These are phyloP conservation scores for Caenorhabditis brenneri DNA, from an alignment of 1,140 invertebrate genomes.

Conservation along the genomic window DNA sequence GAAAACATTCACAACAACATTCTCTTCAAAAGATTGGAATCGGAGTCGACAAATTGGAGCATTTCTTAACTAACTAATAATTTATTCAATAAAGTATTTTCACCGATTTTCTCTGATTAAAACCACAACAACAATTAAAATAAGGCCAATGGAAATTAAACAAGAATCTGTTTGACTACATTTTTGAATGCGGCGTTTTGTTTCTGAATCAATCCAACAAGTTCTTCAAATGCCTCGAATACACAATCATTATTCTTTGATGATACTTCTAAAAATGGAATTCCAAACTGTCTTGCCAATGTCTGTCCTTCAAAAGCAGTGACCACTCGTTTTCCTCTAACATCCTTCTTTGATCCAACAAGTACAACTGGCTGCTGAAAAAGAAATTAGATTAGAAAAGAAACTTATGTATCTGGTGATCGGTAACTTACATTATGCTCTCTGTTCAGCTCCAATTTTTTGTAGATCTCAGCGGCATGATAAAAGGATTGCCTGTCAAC, in stretches of 20 bases:
- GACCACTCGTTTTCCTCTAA: background rate
- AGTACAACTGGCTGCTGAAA: conserved; percentile 24
- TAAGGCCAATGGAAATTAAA: background rate
- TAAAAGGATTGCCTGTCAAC: conserved; percentile 4
- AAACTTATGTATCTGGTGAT: background rate
- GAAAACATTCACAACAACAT: background rate
- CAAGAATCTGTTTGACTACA: background rate
- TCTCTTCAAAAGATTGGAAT: conserved; percentile 2
- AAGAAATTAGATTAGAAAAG: background rate
- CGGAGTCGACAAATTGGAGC: background rate
- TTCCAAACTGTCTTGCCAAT: background rate
- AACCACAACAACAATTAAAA: background rate
- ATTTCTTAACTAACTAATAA: background rate
- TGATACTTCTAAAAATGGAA: background rate
- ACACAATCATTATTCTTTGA: conserved; percentile 13
- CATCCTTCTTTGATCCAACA: conserved; percentile 12
- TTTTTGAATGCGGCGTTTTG: conserved; percentile 6
- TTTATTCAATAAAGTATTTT: background rate
- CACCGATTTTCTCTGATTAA: background rate
- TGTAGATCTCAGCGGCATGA: conserved; percentile 11
- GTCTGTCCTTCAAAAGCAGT: background rate
- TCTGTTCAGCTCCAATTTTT: background rate
- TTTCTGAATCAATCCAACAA: conserved; percentile 6
- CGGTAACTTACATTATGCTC: conserved; percentile 13
- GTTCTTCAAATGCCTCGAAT: conserved; percentile 19